Conservation (phyloP, 2,113 vertebrate genomes). For the Thinocorus orbignyianus region DNA sequence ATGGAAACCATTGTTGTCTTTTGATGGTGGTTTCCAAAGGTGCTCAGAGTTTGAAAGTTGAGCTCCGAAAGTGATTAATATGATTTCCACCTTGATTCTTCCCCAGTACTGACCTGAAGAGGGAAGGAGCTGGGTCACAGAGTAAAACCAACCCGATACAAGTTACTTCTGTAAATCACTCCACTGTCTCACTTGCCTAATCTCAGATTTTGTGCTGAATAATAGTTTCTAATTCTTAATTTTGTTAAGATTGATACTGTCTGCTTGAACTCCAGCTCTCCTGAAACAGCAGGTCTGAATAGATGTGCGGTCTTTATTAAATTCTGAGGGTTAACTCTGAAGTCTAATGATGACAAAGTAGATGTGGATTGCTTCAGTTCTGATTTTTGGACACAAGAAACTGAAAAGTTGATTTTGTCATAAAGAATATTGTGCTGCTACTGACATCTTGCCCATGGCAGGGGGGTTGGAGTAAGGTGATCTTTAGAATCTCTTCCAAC, state of each 20-base stretch:
- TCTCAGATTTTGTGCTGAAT: neutral
- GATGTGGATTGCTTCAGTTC: neutral
- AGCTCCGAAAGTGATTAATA: neutral
- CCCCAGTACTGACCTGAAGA: neutral
- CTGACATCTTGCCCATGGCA: neutral
- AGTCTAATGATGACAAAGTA: neutral
- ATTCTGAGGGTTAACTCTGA: neutral
- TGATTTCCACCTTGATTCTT: neutral
- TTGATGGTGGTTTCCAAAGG: neutral
- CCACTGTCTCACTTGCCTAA: neutral
- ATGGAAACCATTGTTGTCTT: accelerated
- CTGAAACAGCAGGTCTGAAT: neutral
- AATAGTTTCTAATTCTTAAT: neutral
- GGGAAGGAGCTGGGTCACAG: neutral
- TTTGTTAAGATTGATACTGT: neutral
- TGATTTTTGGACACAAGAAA: neutral
- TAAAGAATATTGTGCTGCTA: neutral
- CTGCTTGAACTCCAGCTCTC: neutral
- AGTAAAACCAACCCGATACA: neutral
- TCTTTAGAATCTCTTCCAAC: no score
- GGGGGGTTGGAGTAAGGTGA: no score
- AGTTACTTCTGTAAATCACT: neutral
- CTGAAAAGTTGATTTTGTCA: neutral
- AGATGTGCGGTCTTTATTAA: neutral
- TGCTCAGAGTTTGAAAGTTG: neutral